Conservation (phyloP, 2,113 vertebrate species). For the Clinocottus analis region DNA sequence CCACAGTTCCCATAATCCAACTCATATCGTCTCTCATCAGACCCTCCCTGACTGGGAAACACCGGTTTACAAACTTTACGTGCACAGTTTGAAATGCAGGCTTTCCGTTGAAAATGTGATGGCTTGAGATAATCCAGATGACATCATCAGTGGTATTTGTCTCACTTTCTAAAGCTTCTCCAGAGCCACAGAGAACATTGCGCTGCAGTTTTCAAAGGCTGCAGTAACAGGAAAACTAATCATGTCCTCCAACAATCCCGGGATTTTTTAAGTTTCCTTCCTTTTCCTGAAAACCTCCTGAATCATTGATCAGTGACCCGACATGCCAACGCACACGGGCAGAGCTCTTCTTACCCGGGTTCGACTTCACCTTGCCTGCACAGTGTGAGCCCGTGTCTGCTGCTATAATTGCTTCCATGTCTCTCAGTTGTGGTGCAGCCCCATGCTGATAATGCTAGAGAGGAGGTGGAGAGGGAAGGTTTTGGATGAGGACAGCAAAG, state of each 20-base stretch:
- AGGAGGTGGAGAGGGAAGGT: conserved; percentile 58
- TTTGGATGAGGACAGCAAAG: conserved; percentile 49
- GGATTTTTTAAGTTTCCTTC: conserved; percentile 8
- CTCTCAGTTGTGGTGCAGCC: conserved; percentile 63
- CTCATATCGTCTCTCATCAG: not conserved
- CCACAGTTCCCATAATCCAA: not conserved
- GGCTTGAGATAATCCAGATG: not conserved
- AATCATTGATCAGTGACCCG: conserved; percentile 50
- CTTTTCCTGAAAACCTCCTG: conserved; percentile 22
- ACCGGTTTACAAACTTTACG: not conserved
- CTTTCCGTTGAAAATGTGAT: not conserved
- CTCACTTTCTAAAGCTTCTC: not conserved
- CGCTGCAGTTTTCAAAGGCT: not conserved
- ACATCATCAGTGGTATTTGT: conserved; percentile 12
- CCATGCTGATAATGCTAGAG: conserved; percentile 65
- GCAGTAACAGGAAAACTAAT: not conserved
- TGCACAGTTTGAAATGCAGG: not conserved
- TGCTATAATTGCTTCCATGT: conserved; percentile 82
- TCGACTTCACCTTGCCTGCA: conserved; percentile 42
- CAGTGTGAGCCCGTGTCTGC: conserved; percentile 53
- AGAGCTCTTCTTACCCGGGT: conserved; percentile 46
- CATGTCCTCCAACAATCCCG: not conserved
- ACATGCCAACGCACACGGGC: conserved; percentile 38
- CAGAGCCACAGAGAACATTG: not conserved
- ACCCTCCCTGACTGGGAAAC: not conserved